phyloP scores from a whole-genome alignment of 2,797 vertebrate species.

The Parauchenoglanis punctatus region DNA sequence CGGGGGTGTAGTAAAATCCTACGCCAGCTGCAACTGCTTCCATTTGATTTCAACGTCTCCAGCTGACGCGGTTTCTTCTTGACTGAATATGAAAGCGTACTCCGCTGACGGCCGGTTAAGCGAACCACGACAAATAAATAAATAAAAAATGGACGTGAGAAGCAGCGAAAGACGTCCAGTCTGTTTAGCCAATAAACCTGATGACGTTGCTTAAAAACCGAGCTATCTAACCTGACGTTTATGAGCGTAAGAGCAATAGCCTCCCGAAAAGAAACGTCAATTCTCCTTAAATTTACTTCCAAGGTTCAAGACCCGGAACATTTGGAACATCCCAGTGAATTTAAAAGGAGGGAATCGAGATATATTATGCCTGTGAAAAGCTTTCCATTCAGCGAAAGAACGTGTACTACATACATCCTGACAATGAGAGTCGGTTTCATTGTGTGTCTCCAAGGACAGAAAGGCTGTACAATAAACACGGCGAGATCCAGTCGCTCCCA shows the following conservation, averaged over 20 bases:
- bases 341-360: neutral
- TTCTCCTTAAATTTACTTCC: neutral
- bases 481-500: conserved; percentile 31
- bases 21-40: too few relatives aligned
- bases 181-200: neutral
- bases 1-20: neutral
- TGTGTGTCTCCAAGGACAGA: conserved; percentile 20
- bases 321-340: neutral
- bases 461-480: conserved; percentile 31
- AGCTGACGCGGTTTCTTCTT: neutral
- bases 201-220: conserved; percentile 25
- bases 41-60: neutral
- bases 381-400: neutral
- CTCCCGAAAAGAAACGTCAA: neutral
- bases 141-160: neutral
- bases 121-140: neutral
- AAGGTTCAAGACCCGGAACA: neutral
- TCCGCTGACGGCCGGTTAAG: neutral
- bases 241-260: neutral
- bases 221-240: neutral
- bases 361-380: neutral
- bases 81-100: neutral
- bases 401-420: neutral
- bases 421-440: conserved; percentile 7
- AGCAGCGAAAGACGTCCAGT: neutral